Conservation (phyloP, 2,113 vertebrate species). For the Euleptes europaea region DNA sequence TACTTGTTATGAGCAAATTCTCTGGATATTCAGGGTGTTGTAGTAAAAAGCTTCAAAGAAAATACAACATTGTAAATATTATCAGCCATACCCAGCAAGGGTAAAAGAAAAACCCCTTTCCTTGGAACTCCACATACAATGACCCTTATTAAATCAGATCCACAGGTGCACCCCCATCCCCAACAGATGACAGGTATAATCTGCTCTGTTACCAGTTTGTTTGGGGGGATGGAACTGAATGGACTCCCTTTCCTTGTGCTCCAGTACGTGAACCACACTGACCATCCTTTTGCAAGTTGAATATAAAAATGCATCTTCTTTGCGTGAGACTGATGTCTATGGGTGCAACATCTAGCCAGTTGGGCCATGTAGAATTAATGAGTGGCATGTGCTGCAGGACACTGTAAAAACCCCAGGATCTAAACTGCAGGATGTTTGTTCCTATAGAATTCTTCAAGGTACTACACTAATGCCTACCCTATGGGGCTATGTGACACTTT, state of each 20-base stretch:
- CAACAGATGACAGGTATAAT: background rate
- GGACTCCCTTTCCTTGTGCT: background rate
- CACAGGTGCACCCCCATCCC: too few relatives aligned
- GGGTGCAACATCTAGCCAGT: background rate
- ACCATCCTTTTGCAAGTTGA: background rate
- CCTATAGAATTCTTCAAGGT: background rate
- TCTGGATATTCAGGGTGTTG: conserved; percentile 27
- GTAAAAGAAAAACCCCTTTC: background rate
- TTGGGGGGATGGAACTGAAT: background rate
- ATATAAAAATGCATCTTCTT: background rate
- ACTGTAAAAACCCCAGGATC: background rate
- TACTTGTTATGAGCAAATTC: background rate
- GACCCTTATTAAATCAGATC: background rate
- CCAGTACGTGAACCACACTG: background rate
- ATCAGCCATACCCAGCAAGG: background rate
- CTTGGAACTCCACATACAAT: background rate
- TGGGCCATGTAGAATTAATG: background rate
- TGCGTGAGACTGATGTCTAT: background rate
- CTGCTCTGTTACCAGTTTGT: background rate
- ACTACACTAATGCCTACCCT: background rate
- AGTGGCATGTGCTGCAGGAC: background rate
- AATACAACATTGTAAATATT: background rate
- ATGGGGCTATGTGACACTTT: background rate
- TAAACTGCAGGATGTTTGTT: background rate
- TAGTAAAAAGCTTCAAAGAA: too few relatives aligned